Evolutionary conservation across 2,113 vertebrate genomes (phyloP).

Genomic region (Nothoprocta pentlandii): DNA sequence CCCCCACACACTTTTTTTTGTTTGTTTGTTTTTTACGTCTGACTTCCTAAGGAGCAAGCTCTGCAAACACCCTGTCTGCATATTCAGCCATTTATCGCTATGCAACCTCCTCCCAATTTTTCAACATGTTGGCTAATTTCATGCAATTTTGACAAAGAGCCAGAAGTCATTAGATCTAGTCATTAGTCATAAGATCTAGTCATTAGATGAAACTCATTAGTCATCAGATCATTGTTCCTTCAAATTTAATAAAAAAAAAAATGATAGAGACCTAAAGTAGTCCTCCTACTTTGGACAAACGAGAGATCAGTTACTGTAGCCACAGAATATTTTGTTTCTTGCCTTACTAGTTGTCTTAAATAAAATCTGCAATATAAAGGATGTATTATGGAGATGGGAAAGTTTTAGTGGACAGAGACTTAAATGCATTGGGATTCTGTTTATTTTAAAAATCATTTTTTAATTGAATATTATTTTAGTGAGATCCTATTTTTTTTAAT

Average conservation of each 20-base stretch:
- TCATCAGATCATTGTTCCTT: constrained; percentile 26
- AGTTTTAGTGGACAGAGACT: neutral
- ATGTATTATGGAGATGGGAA: neutral
- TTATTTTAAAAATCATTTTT: neutral
- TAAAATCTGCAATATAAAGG: neutral
- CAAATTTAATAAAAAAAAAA: neutral
- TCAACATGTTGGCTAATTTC: constrained; percentile 5
- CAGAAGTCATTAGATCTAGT: constrained; percentile 57
- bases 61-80: constrained; percentile 3
- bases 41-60: neutral
- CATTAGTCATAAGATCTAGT: constrained; percentile 59
- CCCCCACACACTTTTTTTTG: neutral
- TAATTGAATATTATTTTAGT: neutral
- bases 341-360: neutral
- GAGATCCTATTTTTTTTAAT: neutral
- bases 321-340: neutral
- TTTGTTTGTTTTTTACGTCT: neutral
- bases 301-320: neutral
- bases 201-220: constrained; percentile 44
- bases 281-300: neutral
- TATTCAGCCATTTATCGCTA: constrained; percentile 15
- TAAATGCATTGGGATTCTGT: neutral
- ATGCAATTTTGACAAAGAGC: constrained; percentile 34
- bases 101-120: constrained; percentile 13
- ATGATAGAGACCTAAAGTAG: neutral